Evolutionary conservation across 2,797 vertebrate species (phyloP).

Genomic region (Periparus ater): DNA sequence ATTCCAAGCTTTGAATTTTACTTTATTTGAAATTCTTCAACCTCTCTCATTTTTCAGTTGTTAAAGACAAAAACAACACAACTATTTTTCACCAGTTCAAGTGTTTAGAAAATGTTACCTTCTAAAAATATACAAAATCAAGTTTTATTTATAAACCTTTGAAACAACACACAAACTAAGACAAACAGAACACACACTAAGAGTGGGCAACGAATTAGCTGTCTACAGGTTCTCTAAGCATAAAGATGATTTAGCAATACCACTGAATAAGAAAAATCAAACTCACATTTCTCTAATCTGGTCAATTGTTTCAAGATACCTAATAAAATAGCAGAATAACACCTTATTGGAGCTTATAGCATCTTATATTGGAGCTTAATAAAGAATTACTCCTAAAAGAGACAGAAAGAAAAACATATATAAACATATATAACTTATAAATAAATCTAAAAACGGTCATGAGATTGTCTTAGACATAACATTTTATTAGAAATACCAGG

Average conservation of each 20-base stretch:
- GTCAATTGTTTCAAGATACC: background rate
- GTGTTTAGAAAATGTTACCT: background rate
- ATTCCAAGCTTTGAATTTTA: background rate
- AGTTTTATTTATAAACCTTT: background rate
- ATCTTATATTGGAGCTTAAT: background rate
- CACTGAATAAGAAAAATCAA: background rate
- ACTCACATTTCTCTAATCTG: background rate
- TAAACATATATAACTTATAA: background rate
- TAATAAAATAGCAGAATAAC: background rate
- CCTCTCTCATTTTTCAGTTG: background rate
- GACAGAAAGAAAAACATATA: background rate
- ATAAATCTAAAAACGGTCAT: background rate
- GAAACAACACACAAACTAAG: background rate
- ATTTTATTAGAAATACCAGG: background rate
- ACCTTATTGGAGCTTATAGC: background rate
- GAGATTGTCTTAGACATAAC: background rate
- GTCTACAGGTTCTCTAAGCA: background rate
- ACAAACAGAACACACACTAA: background rate
- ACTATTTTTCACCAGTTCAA: background rate
- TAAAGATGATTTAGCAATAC: background rate
- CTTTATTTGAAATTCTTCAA: background rate
- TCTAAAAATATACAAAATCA: background rate
- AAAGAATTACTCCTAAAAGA: background rate
- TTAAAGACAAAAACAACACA: background rate
- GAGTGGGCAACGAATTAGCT: background rate